Base-by-base conservation (phyloP, 37 sponge, comb jelly and placozoan genomes). In the Spongia lamella region DNA sequence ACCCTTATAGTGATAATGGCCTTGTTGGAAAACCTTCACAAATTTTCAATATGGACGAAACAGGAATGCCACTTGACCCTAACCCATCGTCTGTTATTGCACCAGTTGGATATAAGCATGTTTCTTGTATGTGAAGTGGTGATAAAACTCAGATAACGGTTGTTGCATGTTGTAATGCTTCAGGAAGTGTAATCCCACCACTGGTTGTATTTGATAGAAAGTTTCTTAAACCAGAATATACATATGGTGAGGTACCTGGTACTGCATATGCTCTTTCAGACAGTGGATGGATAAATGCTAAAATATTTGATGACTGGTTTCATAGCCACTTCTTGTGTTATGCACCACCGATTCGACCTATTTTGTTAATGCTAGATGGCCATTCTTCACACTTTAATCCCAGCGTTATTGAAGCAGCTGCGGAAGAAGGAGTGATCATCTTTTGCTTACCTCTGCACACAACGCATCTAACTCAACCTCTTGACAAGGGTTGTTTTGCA, bases 111-210 rank as follows among this genome's bases (percentile, higher is more conserved):
- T 51, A 76, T n/a, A 22, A 5, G n/a, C 13, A n/a, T 49, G 53
- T 9, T 5, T 9, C 30, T 16, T 14, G 64, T 6, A 47, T 71
- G 7, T 30, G 52, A 2, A 61, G 57, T 16, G 83, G 83, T 20
- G 50, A 83, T 53, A 83, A 84, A 40, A 7, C 71, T 38, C 78
- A 84, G 34, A 66, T 84, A n/a, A 84, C 78, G 39, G 78, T 84
- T 49, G 34, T 77, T 7, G 85, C 63, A 39, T 84, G 85, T 38
- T 26, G 53, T n/a, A 70, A 58, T 84, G 78, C 85, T 27, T 67
- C 77, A 59, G 78, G 85, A 4, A 77, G 43, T 55, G 31, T 24
- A 19, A 60, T 84, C 26, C 85, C 85, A 7, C 85, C 85, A n/a
- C 43, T 77, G 63, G 85, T 77, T 24, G 58, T 84, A 24, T 77